Conservation (phyloP, 2,797 vertebrate species). For the Loris lydekkerianus region DNA sequence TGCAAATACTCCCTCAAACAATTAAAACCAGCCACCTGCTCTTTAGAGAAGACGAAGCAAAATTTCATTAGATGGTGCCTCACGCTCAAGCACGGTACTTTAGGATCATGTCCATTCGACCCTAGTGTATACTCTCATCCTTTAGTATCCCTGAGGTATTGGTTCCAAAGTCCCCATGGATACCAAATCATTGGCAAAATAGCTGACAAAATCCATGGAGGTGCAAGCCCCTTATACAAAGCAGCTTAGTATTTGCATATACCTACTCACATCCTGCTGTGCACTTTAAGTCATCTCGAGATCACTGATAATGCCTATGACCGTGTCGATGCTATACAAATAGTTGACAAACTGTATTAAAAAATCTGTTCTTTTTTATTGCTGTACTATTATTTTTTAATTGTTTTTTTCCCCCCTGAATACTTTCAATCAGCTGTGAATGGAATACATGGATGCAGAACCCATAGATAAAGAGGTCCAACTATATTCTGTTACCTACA, state of each 20-base stretch:
- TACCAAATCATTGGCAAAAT: no score
- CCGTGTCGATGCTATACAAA: not conserved
- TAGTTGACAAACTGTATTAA: not conserved
- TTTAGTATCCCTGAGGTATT: not conserved
- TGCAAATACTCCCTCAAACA: not conserved
- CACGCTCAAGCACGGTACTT: not conserved
- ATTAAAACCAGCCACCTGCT: not conserved
- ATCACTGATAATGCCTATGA: not conserved
- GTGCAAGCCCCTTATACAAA: not conserved
- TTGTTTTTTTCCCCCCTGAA: not conserved
- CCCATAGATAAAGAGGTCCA: not conserved
- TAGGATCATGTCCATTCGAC: not conserved
- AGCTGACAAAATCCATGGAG: not conserved
- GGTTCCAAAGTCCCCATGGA: not conserved
- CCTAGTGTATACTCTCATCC: not conserved
- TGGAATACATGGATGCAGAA: not conserved
- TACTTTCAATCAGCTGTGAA: not conserved
- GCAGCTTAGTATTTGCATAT: not conserved
- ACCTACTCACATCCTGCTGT: not conserved
- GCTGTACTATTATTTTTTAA: not conserved
- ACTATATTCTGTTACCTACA: not conserved
- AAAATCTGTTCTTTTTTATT: not conserved
- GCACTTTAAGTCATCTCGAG: not conserved
- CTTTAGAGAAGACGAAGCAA: not conserved
- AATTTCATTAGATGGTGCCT: not conserved